Evolutionary conservation across 2,113 vertebrate species (phyloP), one percentile per base, ranked within the genome.

Genomic region (Dendropsophus ebraccatus): DNA sequence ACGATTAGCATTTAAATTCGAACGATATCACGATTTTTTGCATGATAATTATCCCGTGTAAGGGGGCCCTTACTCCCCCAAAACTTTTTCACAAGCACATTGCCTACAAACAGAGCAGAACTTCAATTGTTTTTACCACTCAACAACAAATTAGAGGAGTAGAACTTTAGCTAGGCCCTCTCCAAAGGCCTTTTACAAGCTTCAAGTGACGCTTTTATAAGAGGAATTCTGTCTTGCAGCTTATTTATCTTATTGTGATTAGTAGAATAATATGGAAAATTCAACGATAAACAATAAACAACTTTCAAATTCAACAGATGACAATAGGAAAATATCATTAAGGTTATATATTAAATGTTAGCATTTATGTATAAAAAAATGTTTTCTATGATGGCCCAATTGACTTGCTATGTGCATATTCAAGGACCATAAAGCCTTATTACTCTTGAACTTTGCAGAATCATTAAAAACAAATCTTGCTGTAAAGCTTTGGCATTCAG

Each of bases 401-500:
- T 81, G 52, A 75, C 52, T 58, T 86, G 65, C 77, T 80, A 16
- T 86, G 84, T 73, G 77, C 72, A 86, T 86, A 86, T 86, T 86
- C 77, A 86, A 86, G 84, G 52, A 45, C 77, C 67, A 81, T 81
- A 86, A 86, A 86, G 84, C 67, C 65, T 86, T 80, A 86, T 86
- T 86, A 81, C 84, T 81, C 77, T 21, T 86, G 84, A 86, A 86
- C 84, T 86, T 86, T 86, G 52, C 67, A 86, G 77, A 86, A 86
- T 86, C 84, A 86, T 86, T 86, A 86, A 86, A 86, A 86, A 81
- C 84, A 86, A 86, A 86, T 86, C 84, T 81, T 60, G 50, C 67
- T 70, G 77, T 73, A 86, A 81, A 86, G 84, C 77, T 47, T 73
- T 86, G 84, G 77, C 84, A 86, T 86, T 86, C 84, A 62, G 84